phyloP scores from a whole-genome alignment of 2,888 invertebrate species.

The Watsonalla cultraria region DNA sequence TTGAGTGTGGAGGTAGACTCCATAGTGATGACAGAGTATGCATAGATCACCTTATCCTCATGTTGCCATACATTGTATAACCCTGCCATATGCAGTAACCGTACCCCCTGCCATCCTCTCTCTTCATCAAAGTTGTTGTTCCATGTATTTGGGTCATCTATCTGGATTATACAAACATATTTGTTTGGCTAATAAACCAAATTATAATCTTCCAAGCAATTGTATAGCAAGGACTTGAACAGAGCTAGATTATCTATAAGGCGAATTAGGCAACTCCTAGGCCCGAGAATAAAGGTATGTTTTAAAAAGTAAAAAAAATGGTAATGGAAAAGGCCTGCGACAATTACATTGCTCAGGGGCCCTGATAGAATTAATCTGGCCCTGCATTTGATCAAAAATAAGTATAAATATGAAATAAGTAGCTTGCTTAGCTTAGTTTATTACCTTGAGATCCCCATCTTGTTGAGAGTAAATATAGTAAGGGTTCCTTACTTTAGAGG shows the following conservation, averaged over 20 bases:
- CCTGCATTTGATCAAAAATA: neutral
- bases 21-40: slow-evolving; percentile 88
- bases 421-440: neutral
- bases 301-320: too few relatives aligned
- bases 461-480: slow-evolving; percentile 86
- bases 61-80: slow-evolving; percentile 84
- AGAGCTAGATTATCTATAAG: too few relatives aligned
- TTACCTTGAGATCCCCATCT: slow-evolving; percentile 58
- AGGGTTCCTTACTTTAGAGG: slow-evolving; percentile 82
- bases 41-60: slow-evolving; percentile 80
- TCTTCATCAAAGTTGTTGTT: slow-evolving; percentile 63
- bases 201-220: too few relatives aligned
- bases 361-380: too few relatives aligned
- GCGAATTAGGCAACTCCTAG: too few relatives aligned
- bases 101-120: slow-evolving; percentile 80
- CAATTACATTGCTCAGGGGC: too few relatives aligned
- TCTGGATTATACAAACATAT: slow-evolving; percentile 27
- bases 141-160: slow-evolving; percentile 79
- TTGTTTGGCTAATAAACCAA: too few relatives aligned
- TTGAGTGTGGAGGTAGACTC: slow-evolving; percentile 82
- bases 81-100: slow-evolving; percentile 86
- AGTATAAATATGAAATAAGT: slow-evolving; percentile 3
- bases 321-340: too few relatives aligned
- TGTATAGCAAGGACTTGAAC: too few relatives aligned
- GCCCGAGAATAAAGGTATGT: too few relatives aligned